phyloP scores from a whole-genome alignment of 2,113 vertebrate genomes.

The Lichenostomus cassidix region DNA sequence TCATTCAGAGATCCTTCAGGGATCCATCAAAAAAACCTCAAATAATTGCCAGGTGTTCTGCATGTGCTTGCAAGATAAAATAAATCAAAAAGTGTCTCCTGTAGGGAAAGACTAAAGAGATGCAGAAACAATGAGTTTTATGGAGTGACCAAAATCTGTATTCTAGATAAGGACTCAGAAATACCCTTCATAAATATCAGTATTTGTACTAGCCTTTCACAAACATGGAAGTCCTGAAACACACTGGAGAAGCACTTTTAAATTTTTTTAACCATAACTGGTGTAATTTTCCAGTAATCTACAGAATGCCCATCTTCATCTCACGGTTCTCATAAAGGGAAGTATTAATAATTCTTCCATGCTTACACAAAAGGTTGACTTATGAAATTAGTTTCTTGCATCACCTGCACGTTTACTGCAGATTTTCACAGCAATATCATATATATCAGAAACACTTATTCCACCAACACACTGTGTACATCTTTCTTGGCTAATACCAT shows the following conservation, averaged over 20 bases:
- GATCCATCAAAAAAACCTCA: background rate
- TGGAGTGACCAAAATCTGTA: background rate
- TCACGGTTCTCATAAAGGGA: background rate
- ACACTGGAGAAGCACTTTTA: accelerated
- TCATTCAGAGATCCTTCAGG: background rate
- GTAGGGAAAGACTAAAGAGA: background rate
- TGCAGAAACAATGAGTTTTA: background rate
- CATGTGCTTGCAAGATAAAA: background rate
- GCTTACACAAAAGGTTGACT: background rate
- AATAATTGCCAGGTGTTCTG: background rate
- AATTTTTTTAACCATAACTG: background rate
- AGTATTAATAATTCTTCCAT: background rate
- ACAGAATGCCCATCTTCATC: background rate
- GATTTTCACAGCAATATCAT: background rate
- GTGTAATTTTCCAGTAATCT: background rate
- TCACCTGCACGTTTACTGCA: background rate
- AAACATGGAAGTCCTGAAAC: background rate
- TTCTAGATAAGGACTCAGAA: background rate
- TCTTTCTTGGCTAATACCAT: background rate
- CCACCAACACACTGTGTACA: background rate
- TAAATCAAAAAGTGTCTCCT: background rate
- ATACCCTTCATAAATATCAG: background rate
- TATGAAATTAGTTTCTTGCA: background rate
- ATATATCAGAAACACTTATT: background rate
- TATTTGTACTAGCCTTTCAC: background rate